Conservation (phyloP, 2,797 vertebrate genomes). For the Gobio occitaniae region DNA sequence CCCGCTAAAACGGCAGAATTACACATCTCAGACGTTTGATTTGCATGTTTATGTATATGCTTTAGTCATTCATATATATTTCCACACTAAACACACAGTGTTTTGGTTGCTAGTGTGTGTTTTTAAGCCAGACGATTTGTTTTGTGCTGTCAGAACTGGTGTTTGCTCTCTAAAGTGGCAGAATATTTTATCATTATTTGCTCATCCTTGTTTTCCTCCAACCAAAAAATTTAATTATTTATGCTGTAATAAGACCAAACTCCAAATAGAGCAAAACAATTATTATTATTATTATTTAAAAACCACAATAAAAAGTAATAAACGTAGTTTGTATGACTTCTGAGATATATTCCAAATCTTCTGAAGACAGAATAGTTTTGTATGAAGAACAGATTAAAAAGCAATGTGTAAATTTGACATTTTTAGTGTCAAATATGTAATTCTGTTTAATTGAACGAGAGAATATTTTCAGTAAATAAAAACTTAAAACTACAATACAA, state of each 20-base stretch:
- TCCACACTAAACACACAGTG: neutral
- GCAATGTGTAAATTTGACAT: neutral
- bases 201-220: neutral
- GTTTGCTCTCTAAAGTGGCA: neutral
- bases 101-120: neutral
- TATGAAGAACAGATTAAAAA: neutral
- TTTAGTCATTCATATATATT: conserved; percentile 52
- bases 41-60: conserved; percentile 72
- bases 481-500: neutral
- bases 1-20: conserved; percentile 25
- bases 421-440: neutral
- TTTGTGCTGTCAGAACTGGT: neutral
- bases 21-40: conserved; percentile 64
- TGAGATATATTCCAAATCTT: neutral
- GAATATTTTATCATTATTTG: neutral
- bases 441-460: neutral
- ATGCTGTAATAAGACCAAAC: neutral
- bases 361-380: neutral
- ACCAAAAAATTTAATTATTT: neutral
- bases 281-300: neutral
- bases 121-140: neutral
- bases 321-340: neutral
- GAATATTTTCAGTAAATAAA: neutral
- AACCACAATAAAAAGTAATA: neutral
- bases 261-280: neutral